A percentile compares a stretch with the other conserved stretches of the same genome.
These are phyloP conservation scores for Nasonia giraulti DNA, from an alignment of 1,140 invertebrate species.

Conservation along the genomic window DNA sequence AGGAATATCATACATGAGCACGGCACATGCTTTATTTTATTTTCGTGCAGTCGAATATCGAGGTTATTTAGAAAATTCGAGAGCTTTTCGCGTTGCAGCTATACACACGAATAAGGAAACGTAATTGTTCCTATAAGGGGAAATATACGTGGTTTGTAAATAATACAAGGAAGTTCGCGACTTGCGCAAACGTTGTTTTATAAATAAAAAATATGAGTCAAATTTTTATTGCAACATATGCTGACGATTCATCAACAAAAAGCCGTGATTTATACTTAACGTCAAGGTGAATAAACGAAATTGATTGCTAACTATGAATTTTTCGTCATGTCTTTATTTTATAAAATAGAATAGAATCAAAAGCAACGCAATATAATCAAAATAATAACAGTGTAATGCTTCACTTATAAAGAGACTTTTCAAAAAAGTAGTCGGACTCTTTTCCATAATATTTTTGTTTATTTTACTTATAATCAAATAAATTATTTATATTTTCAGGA, in stretches of 20 bases:
- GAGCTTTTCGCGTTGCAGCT: too few relatives aligned
- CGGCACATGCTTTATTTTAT: background rate
- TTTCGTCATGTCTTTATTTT: constrained; percentile 28
- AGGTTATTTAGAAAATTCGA: background rate
- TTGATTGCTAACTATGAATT: constrained; percentile 33
- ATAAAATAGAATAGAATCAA: constrained; percentile 46
- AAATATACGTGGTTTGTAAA: background rate
- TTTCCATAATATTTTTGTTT: constrained; percentile 27
- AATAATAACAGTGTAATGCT: constrained; percentile 30
- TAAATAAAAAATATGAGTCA: background rate
- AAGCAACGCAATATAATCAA: constrained; percentile 41
- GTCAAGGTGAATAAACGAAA: background rate
- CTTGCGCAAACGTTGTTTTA: background rate
- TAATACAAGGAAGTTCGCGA: background rate
- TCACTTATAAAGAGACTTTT: background rate
- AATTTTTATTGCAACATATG: background rate
- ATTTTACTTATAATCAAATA: constrained; percentile 33
- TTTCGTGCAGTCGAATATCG: background rate
- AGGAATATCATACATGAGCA: background rate
- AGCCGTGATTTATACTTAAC: background rate
- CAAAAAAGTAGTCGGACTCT: background rate
- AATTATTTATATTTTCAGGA: constrained; percentile 27
- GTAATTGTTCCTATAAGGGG: background rate
- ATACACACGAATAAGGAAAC: background rate
- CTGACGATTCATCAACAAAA: background rate